Evolutionary conservation across 2,888 invertebrate species (phyloP).

Genomic region (Phyto melanocephala): DNA sequence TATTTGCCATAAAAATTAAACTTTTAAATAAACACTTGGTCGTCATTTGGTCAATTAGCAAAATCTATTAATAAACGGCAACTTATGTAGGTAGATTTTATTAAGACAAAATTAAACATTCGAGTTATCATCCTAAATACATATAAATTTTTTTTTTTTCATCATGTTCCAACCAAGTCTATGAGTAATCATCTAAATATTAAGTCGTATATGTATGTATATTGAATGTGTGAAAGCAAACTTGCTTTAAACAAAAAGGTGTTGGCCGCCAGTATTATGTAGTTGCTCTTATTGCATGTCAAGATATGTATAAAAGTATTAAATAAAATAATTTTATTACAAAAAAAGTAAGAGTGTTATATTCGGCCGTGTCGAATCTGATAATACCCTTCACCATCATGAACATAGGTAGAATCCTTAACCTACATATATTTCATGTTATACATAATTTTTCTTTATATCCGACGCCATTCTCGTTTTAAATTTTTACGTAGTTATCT

Average conservation of each 20-base stretch:
- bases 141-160: too few relatives aligned
- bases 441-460: too few relatives aligned
- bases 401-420: too few relatives aligned
- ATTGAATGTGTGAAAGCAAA: neutral
- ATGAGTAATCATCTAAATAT: conserved; percentile 42
- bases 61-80: conserved; percentile 44
- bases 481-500: too few relatives aligned
- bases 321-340: neutral
- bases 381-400: too few relatives aligned
- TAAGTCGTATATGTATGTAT: too few relatives aligned
- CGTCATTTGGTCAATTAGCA: neutral
- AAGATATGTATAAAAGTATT: conserved; percentile 1
- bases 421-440: too few relatives aligned
- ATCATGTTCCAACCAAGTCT: neutral
- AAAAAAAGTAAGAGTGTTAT: too few relatives aligned
- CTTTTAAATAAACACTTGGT: neutral
- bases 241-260: neutral
- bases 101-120: conserved; percentile 1
- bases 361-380: too few relatives aligned
- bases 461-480: too few relatives aligned
- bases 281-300: neutral
- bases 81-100: conserved; percentile 9
- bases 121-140: neutral
- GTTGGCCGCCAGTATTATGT: too few relatives aligned
- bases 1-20: neutral